These are phyloP conservation scores for Apamea epomidion DNA, from an alignment of 2,888 invertebrate genomes.

Conservation along the genomic window DNA sequence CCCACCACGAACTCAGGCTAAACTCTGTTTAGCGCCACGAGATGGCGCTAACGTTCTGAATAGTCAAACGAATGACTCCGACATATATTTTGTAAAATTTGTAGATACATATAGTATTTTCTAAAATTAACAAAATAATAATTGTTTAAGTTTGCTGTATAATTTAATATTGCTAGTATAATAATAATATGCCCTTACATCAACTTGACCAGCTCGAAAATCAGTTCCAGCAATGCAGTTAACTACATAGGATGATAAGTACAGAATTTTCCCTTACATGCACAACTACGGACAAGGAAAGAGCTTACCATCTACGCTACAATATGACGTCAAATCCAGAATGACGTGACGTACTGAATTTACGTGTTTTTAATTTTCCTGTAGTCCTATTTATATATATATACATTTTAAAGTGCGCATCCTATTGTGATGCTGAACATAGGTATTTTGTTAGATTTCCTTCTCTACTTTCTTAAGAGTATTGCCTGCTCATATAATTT, in stretches of 20 bases:
- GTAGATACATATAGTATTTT: neutral
- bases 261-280: neutral
- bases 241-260: neutral
- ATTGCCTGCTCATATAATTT: neutral
- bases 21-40: no score
- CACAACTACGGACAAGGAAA: conserved; percentile 20
- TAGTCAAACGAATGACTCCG: no score
- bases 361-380: neutral
- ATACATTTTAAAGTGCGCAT: conserved; percentile 1
- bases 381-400: neutral
- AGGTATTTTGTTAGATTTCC: neutral
- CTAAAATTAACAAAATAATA: neutral
- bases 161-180: neutral
- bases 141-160: neutral
- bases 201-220: neutral
- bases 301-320: neutral
- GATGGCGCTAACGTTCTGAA: no score
- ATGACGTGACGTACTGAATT: conserved; percentile 18
- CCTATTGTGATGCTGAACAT: neutral
- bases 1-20: no score
- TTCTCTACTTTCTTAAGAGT: neutral
- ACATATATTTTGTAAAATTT: neutral
- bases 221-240: neutral
- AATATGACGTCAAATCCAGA: conserved; percentile 21
- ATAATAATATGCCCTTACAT: neutral